Evolutionary conservation across 2,113 vertebrate species (phyloP).

Genomic region (Alethe castanea): DNA sequence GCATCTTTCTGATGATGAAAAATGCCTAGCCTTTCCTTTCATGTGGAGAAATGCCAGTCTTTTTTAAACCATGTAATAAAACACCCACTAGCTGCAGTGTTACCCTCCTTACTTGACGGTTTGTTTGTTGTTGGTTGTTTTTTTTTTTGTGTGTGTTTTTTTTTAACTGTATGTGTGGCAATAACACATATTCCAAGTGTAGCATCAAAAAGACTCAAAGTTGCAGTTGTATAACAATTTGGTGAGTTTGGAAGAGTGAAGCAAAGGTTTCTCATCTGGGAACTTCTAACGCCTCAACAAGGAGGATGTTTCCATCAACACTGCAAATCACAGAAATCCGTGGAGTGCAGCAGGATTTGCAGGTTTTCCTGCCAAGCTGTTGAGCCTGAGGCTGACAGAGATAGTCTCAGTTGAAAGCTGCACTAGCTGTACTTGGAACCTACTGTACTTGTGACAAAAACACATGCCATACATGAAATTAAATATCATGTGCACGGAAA

Average conservation of each 20-base stretch:
- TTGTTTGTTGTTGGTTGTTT: neutral
- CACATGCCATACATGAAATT: neutral
- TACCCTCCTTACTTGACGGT: neutral
- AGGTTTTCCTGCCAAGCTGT: slow-evolving; percentile 22
- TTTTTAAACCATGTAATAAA: neutral
- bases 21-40: neutral
- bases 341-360: slow-evolving; percentile 25
- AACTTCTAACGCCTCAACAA: neutral
- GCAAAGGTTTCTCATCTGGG: neutral
- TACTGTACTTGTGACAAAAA: neutral
- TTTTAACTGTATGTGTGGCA: neutral
- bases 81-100: neutral
- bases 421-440: neutral
- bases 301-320: neutral
- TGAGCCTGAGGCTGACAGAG: slow-evolving; percentile 16
- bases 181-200: neutral
- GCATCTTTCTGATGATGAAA: neutral
- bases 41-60: neutral
- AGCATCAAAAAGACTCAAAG: neutral
- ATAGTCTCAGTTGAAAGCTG: neutral
- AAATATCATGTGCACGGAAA: neutral
- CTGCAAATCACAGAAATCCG: neutral
- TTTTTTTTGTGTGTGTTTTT: too few relatives aligned
- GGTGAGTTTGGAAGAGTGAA: neutral
- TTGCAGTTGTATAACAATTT: neutral